phyloP scores from a whole-genome alignment of 1,140 invertebrate genomes.

The Caenorhabditis latens region DNA sequence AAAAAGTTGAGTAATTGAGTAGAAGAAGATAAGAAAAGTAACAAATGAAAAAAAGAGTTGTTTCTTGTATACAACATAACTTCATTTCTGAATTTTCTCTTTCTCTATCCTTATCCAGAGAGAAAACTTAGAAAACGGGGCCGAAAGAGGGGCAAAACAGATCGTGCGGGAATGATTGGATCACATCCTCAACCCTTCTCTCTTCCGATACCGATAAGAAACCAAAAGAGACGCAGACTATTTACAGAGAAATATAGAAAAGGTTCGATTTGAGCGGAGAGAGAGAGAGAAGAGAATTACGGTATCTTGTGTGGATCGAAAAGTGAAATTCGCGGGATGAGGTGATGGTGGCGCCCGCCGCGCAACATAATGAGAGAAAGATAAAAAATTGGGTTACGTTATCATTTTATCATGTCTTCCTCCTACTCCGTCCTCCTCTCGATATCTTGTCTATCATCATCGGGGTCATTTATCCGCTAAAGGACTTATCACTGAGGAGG shows the following conservation, averaged over 20 bases:
- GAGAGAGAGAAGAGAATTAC: neutral
- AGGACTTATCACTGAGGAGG: neutral
- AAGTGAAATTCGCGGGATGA: neutral
- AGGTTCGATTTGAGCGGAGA: no score
- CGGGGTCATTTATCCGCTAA: conserved; percentile 24
- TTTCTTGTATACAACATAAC: neutral
- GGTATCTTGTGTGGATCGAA: conserved; percentile 43
- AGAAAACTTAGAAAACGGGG: conserved; percentile 45
- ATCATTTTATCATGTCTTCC: conserved; percentile 16
- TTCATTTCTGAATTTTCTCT: conserved; percentile 39
- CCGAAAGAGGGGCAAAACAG: conserved; percentile 43
- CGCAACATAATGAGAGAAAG: neutral
- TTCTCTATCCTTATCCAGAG: conserved; percentile 44
- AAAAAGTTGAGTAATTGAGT: neutral
- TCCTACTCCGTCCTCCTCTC: neutral
- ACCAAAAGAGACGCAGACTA: conserved; percentile 22
- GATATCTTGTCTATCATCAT: neutral
- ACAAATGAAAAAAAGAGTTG: neutral
- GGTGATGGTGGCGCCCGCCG: conserved; percentile 31
- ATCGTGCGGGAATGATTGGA: conserved; percentile 48
- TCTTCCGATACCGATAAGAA: conserved; percentile 46
- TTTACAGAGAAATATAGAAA: neutral
- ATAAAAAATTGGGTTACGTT: conserved; percentile 56
- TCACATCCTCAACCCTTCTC: neutral
- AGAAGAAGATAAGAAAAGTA: neutral